Base-by-base conservation (phyloP, 2,113 vertebrate genomes). In the Caretta caretta region DNA sequence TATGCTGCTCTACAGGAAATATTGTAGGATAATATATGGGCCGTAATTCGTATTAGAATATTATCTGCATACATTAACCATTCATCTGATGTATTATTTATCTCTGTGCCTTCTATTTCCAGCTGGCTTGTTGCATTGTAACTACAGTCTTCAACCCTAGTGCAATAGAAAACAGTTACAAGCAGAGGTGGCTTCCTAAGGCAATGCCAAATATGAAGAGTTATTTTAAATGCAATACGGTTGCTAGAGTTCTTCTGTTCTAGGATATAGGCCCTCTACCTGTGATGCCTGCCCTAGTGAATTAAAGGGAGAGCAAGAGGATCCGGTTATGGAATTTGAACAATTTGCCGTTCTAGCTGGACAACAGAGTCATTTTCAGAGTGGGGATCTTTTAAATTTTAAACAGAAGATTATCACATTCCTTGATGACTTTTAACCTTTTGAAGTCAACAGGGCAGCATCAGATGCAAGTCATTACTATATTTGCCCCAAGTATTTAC, bases 31-130 rank as follows among this genome's bases (percentile, higher is more conserved):
- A 88, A 85, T 94, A 84, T 49, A 90, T 5, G 11, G 80, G 8
- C 53, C 56, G 72, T 88, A 93, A 93, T 96, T 96, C 96, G 85
- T 84, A 89, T 87, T 56, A 86, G 62, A 75, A 48, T 2, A 53
- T 78, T 94, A 94, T 88, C 87, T 89, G 84, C 90, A 95, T 89
- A 86, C 9, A 96, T 94, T 92, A 96, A 56, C 51, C 90, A 90
- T 85, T 94, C 88, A 87, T 94, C 94, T 87, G 29, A 95, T 83
- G 53, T 27, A 91, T 95, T 96, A 94, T 94, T 96, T 91, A 89
- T 95, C 79, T 91, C 93, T 51, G 49, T 49, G 84, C 62, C 31
- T 86, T 56, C 31, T 49, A 49, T 50, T 75, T 83, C 89, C 94
- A 42, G 72, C 51, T 96, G 84, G n/a, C 82, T 94, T 51, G 78